Evolutionary conservation across 2,797 vertebrate species (phyloP), one percentile per base, ranked within the genome.

Genomic region (Galago senegalensis): DNA sequence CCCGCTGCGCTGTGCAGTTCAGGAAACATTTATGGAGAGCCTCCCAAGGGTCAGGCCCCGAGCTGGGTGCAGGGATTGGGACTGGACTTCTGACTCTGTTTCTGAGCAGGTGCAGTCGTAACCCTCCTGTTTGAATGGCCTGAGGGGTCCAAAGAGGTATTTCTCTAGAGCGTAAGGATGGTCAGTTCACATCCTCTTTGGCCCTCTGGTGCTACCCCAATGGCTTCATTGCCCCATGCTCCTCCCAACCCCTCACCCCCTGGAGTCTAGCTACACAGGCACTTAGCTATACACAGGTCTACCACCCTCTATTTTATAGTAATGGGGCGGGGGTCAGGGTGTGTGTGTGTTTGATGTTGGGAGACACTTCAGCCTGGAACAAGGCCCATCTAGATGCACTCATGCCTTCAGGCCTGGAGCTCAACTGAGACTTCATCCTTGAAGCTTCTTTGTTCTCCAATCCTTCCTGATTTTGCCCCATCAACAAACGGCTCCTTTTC

Each of bases 1-100:
- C 65, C 46, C 0, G 31, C 0, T 0, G 63, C 0, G 0, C 56
- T 1, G 3, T 16, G n/a, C 60, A 23, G 95, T 80, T 94, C 56
- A 61, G 75, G 49, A 87, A 82, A 94, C 95, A 75, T 96, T 96
- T 81, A 69, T 61, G 61, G 46, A 77, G 84, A 67, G 58, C 60
- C 69, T 63, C 23, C 2, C 34, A 4, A 20, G 58, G 87, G 75
- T 83, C 89, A 87, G 81, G 80, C 49, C 60, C 18, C 0, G 1
- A 14, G 58, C 40, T 31, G 12, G 40, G 58, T 27, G 17, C 2
- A 0, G 31, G 49, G 83, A 63, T 85, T 40, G 31, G 2, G 1
- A 8, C 37, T 2, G 13, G 63, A 14, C 16, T n/a, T 87, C 31
- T 27, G 43, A 27, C 69, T 88, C 23, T 90, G n/a, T 37, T 40